Percentiles rank a stretch among this genome's conserved stretches.
These are phyloP conservation scores for Rapana venosa DNA, from an alignment of 2,888 invertebrate species.

Conservation along the genomic window DNA sequence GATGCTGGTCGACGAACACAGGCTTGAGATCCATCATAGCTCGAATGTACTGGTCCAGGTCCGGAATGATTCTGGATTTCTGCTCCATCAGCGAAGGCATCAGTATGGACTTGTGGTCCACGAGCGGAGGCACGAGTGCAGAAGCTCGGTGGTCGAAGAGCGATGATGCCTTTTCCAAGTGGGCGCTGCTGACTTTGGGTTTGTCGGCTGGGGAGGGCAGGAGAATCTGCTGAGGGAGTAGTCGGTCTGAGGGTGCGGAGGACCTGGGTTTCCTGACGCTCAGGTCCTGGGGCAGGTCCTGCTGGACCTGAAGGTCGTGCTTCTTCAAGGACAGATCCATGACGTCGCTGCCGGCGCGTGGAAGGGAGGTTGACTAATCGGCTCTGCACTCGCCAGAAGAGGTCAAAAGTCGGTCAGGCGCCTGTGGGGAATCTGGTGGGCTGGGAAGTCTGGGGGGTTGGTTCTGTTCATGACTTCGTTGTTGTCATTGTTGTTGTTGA, in stretches of 20 bases:
- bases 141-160: background rate
- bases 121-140: background rate
- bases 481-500: background rate
- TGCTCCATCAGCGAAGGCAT: background rate
- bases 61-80: background rate
- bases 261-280: constrained; percentile 22
- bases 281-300: constrained; percentile 33
- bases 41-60: constrained; percentile 5
- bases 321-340: constrained; percentile 38
- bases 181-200: background rate
- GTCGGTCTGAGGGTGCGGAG: background rate
- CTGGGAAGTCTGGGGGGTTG: background rate
- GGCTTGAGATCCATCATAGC: constrained; percentile 5
- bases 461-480: background rate
- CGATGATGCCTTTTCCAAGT: background rate
- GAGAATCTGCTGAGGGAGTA: background rate
- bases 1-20: background rate
- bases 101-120: constrained; percentile 1
- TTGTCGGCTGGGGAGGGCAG: background rate
- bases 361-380: background rate
- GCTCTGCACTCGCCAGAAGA: background rate
- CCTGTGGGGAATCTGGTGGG: background rate
- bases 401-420: background rate
- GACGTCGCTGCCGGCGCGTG: background rate
- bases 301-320: background rate